These are phyloP conservation scores for Philypnodon macrostomus DNA, from an alignment of 2,797 vertebrate genomes.

Conservation along the genomic window DNA sequence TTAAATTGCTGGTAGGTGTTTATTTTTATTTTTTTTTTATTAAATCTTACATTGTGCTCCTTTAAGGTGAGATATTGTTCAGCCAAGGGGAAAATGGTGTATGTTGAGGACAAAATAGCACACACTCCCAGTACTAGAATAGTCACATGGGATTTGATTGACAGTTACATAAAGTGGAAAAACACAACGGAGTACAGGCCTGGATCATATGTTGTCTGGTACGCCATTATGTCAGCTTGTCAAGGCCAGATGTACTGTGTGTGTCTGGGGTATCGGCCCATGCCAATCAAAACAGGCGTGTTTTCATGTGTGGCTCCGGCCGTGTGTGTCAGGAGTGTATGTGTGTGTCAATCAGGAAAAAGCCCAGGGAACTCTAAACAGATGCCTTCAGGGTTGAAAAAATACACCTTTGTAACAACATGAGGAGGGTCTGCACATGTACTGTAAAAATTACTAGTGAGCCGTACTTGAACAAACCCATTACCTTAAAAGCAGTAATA, in stretches of 20 bases:
- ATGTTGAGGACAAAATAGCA: too few species aligned
- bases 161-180: constrained; percentile 25
- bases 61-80: too few species aligned
- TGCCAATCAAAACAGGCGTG: constrained; percentile 22
- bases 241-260: constrained; percentile 20
- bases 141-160: constrained; percentile 10
- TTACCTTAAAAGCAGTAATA: too few species aligned
- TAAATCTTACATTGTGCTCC: too few species aligned
- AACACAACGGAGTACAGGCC: constrained; percentile 21
- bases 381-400: constrained; percentile 15
- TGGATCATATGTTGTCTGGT: constrained; percentile 35
- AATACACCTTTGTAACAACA: constrained; percentile 14
- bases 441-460: neutral
- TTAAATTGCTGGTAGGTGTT: too few species aligned
- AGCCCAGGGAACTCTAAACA: constrained; percentile 28
- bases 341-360: constrained; percentile 23
- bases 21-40: too few species aligned
- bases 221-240: constrained; percentile 35
- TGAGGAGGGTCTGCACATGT: neutral
- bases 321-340: constrained; percentile 1
- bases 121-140: too few species aligned
- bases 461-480: too few species aligned
- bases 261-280: neutral
- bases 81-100: too few species aligned
- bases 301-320: constrained; percentile 7